Percentiles rank a stretch among this genome's conserved stretches.
Evolutionary conservation across 2,888 invertebrate species (phyloP).

Genomic region (Cynaeus angustus): DNA sequence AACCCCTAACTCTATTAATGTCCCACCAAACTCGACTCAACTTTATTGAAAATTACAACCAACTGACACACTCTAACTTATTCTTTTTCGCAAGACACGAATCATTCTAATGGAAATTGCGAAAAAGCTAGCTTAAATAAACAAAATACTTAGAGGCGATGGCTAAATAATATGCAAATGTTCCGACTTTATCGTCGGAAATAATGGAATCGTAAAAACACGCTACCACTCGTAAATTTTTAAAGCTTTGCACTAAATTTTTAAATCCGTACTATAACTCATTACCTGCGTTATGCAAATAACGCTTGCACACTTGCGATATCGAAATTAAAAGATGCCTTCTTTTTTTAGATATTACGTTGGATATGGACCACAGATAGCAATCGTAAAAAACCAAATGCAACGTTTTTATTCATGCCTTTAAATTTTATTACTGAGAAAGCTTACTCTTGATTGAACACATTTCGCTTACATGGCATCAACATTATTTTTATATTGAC

Average conservation of each 20-base stretch:
- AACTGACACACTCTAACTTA: constrained; percentile 45
- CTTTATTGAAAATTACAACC: constrained; percentile 49
- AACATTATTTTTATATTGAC: constrained; percentile 29
- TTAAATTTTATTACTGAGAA: constrained; percentile 24
- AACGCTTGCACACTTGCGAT: constrained; percentile 15
- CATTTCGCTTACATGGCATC: constrained; percentile 22
- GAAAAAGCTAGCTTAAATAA: constrained; percentile 16
- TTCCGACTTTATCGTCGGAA: constrained; percentile 23
- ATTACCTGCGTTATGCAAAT: constrained; percentile 25
- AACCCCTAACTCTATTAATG: constrained; percentile 48
- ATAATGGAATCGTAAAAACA: constrained; percentile 39
- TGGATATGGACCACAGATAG: neutral
- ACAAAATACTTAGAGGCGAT: constrained; percentile 11
- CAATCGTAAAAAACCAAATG: constrained; percentile 12
- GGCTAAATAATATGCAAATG: constrained; percentile 34
- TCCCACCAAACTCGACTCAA: constrained; percentile 47
- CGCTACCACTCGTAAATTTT: constrained; percentile 27
- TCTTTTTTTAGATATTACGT: neutral
- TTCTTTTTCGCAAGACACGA: constrained; percentile 18
- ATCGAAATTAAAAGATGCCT: constrained; percentile 26
- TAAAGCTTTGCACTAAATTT: constrained; percentile 37
- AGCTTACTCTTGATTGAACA: constrained; percentile 18
- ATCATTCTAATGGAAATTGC: constrained; percentile 26
- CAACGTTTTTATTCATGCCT: constrained; percentile 26
- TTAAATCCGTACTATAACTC: constrained; percentile 36